Conservation (phyloP, 2,888 invertebrate genomes). For the Gari tellinella region DNA sequence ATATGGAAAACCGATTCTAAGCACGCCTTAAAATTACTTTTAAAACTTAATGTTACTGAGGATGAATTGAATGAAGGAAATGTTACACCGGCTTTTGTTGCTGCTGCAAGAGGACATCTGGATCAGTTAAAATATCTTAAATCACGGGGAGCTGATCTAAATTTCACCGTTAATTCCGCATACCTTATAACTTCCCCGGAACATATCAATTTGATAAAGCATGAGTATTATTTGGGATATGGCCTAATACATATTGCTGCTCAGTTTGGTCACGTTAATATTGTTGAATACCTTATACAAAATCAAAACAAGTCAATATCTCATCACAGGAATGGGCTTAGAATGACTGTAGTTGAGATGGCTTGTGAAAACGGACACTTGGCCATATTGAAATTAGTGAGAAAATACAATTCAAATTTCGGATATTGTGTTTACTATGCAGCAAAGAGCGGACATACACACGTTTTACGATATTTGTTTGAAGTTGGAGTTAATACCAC, state of each 20-base stretch:
- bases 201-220: neutral
- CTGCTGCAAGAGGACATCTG: constrained; percentile 23
- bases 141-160: constrained; percentile 18
- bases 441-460: constrained; percentile 10
- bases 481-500: neutral
- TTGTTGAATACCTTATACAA: constrained; percentile 17
- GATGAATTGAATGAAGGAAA: constrained; percentile 23
- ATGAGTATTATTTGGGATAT: constrained; percentile 21
- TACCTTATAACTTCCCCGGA: too few relatives aligned
- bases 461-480: constrained; percentile 5
- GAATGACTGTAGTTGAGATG: constrained; percentile 19
- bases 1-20: constrained; percentile 19
- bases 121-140: constrained; percentile 18
- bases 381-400: constrained; percentile 1
- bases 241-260: constrained; percentile 34
- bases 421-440: constrained; percentile 14
- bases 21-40: constrained; percentile 11
- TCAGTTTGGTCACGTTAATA: constrained; percentile 20
- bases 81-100: constrained; percentile 32
- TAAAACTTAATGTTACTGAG: neutral
- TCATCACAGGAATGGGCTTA: neutral
- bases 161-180: neutral
- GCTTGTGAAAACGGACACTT: constrained; percentile 34
- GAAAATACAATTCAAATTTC: neutral
- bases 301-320: constrained; percentile 1